Evolutionary conservation across 2,797 vertebrate genomes (phyloP), one percentile per base, ranked within the genome.

Genomic region (Tachyglossus aculeatus): DNA sequence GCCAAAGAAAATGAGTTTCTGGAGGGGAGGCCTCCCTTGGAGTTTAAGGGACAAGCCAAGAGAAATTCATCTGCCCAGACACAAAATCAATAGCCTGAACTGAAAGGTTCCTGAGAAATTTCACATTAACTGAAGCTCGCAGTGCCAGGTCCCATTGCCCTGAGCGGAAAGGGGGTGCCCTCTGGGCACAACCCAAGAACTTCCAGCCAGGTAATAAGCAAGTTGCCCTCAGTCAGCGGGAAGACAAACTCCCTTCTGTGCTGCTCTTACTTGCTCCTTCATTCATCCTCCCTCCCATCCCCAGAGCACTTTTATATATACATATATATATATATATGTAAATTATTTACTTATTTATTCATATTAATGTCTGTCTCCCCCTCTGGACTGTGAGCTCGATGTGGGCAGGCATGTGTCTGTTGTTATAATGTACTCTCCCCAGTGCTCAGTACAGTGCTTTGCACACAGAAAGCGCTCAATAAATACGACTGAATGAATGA

Each of bases 1-100:
- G 37, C 39, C 44, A 40, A 71, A 67, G 57, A 15, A 53, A 77
- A 68, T 57, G 59, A 40, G 56, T 71, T 71, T 74, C 59, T 68
- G 39, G 24, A 68, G 66, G 60, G 39, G 65, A 78, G 62, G 33
- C 36, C 21, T 37, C 11, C 18, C 27, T 59, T 43, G 27, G 24
- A 22, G 36, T 41, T 32, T 50, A 22, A 7, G 32, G 63, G 64
- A 21, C 44, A 68, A 71, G 41, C 45, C 51, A 54, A 67, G 75
- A 45, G 16, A 57, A 61, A 52, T 55, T 33, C 0, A 3, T 65
- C 54, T 62, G 39, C 19, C 32, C 24, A 37, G 32, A 65, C 55
- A 34, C 9, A 56, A 56, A 62, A 48, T 38, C 68, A 58, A 41
- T 9, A 55, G 48, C 36, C 54, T 61, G 27, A 58, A 73, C 41